These are phyloP conservation scores for Hirtodrosophila duncani DNA, from an alignment of 2,888 invertebrate species.

Conservation along the genomic window DNA sequence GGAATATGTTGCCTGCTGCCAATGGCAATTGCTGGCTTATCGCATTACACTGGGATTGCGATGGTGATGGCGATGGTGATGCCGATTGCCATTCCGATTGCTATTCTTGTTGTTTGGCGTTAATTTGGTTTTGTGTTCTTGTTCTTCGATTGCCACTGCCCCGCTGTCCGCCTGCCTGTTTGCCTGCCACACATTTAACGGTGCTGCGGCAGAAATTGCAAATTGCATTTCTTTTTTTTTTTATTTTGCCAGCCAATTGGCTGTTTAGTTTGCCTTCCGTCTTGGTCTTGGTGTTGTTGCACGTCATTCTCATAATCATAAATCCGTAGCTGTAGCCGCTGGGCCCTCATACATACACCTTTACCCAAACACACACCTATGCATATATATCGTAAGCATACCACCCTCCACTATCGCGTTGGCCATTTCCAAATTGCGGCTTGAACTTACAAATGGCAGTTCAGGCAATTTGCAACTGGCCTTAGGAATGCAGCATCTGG, in stretches of 20 bases:
- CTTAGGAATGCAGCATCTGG: constrained; percentile 59
- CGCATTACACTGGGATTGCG: constrained; percentile 49
- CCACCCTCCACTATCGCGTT: constrained; percentile 27
- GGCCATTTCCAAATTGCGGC: constrained; percentile 63
- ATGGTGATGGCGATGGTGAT: constrained; percentile 15
- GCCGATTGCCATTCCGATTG: constrained; percentile 9
- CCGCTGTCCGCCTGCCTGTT: not conserved
- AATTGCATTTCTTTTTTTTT: constrained; percentile 54
- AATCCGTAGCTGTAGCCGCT: constrained; percentile 34
- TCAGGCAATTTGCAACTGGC: constrained; percentile 40
- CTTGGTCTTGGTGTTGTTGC: constrained; percentile 24
- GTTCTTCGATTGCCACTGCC: constrained; percentile 47
- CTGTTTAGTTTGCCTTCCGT: constrained; percentile 2
- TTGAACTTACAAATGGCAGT: constrained; percentile 35
- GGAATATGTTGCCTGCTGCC: constrained; percentile 27
- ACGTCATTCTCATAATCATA: constrained; percentile 64
- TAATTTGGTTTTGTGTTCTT: constrained; percentile 68
- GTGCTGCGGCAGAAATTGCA: constrained; percentile 55
- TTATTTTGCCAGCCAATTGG: constrained; percentile 22
- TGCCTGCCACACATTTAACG: constrained; percentile 63
- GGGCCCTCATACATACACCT: constrained; percentile 34
- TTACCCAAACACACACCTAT: no score
- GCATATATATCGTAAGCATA: no score
- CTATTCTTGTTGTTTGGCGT: constrained; percentile 41
- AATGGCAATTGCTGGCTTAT: constrained; percentile 55